Evolutionary conservation across 1,140 invertebrate species (phyloP).

Genomic region (Nomia melanderi): DNA sequence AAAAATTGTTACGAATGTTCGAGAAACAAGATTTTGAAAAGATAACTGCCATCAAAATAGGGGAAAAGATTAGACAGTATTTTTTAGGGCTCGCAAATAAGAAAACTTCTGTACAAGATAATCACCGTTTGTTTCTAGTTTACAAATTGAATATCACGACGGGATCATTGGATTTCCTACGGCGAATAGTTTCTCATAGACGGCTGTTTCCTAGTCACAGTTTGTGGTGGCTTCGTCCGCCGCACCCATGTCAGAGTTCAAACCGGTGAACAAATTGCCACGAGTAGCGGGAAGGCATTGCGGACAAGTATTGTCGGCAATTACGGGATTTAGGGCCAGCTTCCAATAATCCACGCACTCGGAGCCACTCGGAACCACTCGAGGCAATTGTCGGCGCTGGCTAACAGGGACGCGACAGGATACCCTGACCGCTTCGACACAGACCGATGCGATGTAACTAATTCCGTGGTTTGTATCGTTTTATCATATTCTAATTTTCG

Average conservation of each 20-base stretch:
- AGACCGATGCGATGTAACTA: conserved; percentile 1
- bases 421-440: not conserved
- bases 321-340: conserved; percentile 60
- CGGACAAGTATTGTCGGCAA: conserved; percentile 69
- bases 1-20: no score
- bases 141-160: conserved; percentile 50
- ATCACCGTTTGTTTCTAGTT: conserved; percentile 1
- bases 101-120: no score
- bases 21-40: no score
- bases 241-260: conserved; percentile 73
- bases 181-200: conserved; percentile 60
- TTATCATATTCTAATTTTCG: not conserved
- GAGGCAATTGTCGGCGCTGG: conserved; percentile 6
- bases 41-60: no score
- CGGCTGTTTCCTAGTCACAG: conserved; percentile 56
- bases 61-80: no score
- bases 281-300: conserved; percentile 63
- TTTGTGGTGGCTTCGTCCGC: conserved; percentile 53
- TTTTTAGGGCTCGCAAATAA: no score
- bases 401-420: not conserved
- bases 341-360: conserved; percentile 45
- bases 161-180: conserved; percentile 61
- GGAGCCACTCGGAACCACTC: conserved; percentile 21
- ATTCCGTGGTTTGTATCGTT: not conserved
- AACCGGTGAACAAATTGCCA: conserved; percentile 66